Conservation (phyloP, 1,140 invertebrate genomes). For the Caenorhabditis remanei region DNA sequence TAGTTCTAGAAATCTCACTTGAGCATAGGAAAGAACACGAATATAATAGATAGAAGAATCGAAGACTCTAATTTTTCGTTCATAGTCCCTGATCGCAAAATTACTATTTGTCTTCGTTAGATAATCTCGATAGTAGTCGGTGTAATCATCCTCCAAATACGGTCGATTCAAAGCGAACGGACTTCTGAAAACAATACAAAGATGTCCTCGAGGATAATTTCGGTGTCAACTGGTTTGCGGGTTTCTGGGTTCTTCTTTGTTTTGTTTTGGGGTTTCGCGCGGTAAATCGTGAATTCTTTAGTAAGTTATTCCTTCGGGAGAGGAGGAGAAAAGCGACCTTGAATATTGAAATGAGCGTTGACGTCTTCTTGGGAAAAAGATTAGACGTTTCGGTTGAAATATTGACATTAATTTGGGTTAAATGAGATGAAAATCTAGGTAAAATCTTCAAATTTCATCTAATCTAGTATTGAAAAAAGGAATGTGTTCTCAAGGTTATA, state of each 20-base stretch:
- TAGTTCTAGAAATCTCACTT: constrained; percentile 10
- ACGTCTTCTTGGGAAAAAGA: constrained; percentile 31
- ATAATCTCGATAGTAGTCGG: constrained; percentile 49
- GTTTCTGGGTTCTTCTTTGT: background rate
- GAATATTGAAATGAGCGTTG: constrained; percentile 55
- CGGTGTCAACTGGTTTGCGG: constrained; percentile 4
- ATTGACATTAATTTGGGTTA: constrained; percentile 44
- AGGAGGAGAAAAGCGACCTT: background rate
- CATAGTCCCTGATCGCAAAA: constrained; percentile 49
- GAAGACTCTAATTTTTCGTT: constrained; percentile 49
- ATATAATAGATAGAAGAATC: constrained; percentile 48
- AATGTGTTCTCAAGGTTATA: no score
- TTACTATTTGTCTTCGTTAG: constrained; percentile 43
- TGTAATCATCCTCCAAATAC: constrained; percentile 54
- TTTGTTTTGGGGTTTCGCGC: constrained; percentile 20
- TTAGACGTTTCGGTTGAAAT: constrained; percentile 23
- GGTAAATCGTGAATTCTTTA: constrained; percentile 45
- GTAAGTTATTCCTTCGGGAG: background rate
- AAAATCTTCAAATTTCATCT: background rate
- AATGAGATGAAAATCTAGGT: constrained; percentile 31
- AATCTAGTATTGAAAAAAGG: no score
- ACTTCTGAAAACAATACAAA: constrained; percentile 55
- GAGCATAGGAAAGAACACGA: constrained; percentile 48
- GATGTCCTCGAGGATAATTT: constrained; percentile 49
- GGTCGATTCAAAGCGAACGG: constrained; percentile 45